Percentiles rank a stretch among this genome's conserved stretches.
Conservation (phyloP, 2,797 vertebrate species). For the Hippopotamyrus pictus region DNA sequence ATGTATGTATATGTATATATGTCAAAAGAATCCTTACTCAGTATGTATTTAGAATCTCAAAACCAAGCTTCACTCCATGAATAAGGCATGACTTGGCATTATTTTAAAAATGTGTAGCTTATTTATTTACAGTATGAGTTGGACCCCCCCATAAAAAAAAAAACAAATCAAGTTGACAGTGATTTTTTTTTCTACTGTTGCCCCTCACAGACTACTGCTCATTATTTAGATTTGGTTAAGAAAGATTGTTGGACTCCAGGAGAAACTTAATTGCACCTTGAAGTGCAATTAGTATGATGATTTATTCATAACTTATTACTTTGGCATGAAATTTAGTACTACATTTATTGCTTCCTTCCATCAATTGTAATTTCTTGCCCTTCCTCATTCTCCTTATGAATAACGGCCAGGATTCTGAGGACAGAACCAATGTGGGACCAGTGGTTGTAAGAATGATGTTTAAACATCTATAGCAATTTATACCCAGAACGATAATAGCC, state of each 20-base stretch:
- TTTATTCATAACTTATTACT: background rate
- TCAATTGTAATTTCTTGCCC: background rate
- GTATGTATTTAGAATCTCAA: background rate
- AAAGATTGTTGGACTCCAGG: background rate
- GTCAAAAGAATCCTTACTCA: background rate
- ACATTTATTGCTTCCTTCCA: background rate
- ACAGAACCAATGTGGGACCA: background rate
- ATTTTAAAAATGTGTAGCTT: background rate
- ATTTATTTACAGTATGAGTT: background rate
- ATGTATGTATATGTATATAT: background rate
- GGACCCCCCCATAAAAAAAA: background rate
- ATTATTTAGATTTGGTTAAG: background rate
- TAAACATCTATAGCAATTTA: background rate
- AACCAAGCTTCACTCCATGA: background rate
- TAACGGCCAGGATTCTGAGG: background rate
- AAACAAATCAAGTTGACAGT: background rate
- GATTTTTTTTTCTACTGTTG: background rate
- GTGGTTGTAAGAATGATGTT: background rate
- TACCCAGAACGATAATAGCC: background rate
- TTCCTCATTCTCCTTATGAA: background rate
- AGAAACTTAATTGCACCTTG: constrained; percentile 1
- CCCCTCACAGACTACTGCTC: background rate
- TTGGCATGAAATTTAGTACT: background rate
- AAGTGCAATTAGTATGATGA: constrained; percentile 3
- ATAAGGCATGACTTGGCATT: background rate